A percentile compares a stretch with the other conserved stretches of the same genome.
These are phyloP conservation scores for Homalodisca vitripennis DNA, from an alignment of 1,140 invertebrate species.

Conservation along the genomic window DNA sequence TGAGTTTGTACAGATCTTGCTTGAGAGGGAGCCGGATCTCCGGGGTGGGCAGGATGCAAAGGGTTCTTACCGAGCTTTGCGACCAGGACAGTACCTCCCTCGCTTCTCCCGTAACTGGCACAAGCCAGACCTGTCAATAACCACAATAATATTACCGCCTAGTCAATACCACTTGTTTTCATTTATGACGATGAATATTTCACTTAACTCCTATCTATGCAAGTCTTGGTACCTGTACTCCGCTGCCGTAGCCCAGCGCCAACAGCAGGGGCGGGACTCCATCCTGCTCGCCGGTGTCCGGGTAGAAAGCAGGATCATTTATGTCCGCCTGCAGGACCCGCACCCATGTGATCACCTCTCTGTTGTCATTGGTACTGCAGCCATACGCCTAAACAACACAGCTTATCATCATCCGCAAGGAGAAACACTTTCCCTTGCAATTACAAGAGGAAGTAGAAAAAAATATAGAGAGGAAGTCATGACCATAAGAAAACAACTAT, in stretches of 20 bases:
- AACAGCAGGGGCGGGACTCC: conserved; percentile 76
- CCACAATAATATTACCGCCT: no score
- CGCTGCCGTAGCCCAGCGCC: conserved; percentile 80
- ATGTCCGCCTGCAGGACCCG: conserved; percentile 80
- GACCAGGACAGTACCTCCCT: conserved; percentile 88
- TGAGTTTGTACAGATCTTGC: conserved; percentile 65
- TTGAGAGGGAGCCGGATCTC: conserved; percentile 46
- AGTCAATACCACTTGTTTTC: no score
- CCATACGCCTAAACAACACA: conserved; percentile 56
- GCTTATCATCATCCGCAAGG: no score
- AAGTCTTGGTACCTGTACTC: conserved; percentile 63
- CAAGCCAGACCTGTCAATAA: conserved; percentile 72
- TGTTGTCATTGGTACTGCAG: conserved; percentile 57
- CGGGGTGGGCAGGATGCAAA: conserved; percentile 81
- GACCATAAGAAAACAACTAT: no score
- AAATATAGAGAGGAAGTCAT: no score
- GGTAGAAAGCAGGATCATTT: conserved; percentile 65
- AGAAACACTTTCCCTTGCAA: no score
- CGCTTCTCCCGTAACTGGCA: conserved; percentile 83
- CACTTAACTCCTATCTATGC: no score
- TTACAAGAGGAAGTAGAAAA: no score
- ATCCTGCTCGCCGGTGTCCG: conserved; percentile 53
- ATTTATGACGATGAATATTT: no score
- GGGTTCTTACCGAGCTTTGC: conserved; percentile 78
- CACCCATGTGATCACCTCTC: conserved; percentile 73